Conservation (phyloP, 1,140 invertebrate genomes). For the Temnothorax longispinosus region DNA sequence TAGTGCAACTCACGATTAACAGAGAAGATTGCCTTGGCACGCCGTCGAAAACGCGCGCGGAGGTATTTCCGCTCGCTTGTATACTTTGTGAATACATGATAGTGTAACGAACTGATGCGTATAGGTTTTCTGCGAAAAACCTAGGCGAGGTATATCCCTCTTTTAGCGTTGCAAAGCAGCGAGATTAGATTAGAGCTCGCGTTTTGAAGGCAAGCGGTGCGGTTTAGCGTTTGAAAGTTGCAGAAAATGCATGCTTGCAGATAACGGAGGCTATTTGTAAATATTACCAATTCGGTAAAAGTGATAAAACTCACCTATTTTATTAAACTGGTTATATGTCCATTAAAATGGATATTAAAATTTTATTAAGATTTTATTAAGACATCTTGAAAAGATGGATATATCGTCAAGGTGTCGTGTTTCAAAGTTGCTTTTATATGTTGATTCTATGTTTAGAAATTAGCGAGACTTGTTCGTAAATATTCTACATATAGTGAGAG, state of each 20-base stretch:
- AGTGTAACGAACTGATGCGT: not conserved
- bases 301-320: not conserved
- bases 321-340: not conserved
- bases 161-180: slow-evolving; percentile 20
- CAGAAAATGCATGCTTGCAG: not conserved
- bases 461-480: not conserved
- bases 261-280: not conserved
- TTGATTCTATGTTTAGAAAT: not conserved
- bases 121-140: not conserved
- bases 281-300: not conserved
- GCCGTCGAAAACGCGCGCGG: not conserved
- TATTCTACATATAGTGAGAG: not conserved
- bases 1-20: slow-evolving; percentile 35
- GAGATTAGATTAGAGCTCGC: slow-evolving; percentile 26
- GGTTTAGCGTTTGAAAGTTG: not conserved
- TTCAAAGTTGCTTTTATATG: too few species aligned
- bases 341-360: not conserved
- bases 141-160: not conserved
- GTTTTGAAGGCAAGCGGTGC: not conserved
- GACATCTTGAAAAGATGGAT: too few species aligned
- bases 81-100: slow-evolving; percentile 6
- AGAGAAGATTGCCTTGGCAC: not conserved
- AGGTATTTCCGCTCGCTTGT: slow-evolving; percentile 10
- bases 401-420: too few species aligned
- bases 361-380: too few species aligned